Base-by-base conservation (phyloP, 2,888 invertebrate species). In the Aleiodes alternator region DNA sequence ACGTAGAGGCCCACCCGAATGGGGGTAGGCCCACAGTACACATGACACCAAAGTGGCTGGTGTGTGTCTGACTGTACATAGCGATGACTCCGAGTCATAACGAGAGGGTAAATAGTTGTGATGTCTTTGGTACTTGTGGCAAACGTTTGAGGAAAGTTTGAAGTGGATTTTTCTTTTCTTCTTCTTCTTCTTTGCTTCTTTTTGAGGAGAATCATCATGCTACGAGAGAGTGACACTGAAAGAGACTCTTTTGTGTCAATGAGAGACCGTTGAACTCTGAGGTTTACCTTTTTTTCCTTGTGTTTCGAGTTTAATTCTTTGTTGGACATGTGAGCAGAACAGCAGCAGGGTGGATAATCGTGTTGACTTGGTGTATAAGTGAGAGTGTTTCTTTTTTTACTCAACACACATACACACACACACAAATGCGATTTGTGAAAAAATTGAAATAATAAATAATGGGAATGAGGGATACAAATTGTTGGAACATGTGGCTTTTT, bases 291-390 rank as follows among this genome's bases (percentile, higher is more conserved):
- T 61, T 61, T 59, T 34, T 38, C 6, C 38, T 38, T 43, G 8
- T 43, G 64, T 9, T 48, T 16, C 23, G 12, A 43, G 43, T 43
- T 43, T 8, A 11, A 7, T 11, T 48, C 34, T 64, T 6, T 59
- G 6, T 48, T 48, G 64, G 48, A 64, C 23, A 64, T 64, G 64
- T 64, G 64, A 64, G 43, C 23, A 23, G 23, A 23, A 23, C 23
- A 43, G 61, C 6, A 34, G 61, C 4, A 14, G 34, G 38, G n/a
- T 34, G 61, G 64, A n/a, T 43, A 34, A 14, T 16, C 34, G 64
- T 64, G 64, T 64, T 64, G 64, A 64, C 64, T 64, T 29, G 43
- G 64, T 64, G 64, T 64, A 14, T 64, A 61, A 61, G 64, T 64
- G 48, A 48, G 43, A 64, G 64, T 64, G 64, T 64, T 64, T 64